A percentile compares a stretch with the other conserved stretches of the same genome.
These are phyloP conservation scores for Exocentrus adspersus DNA, from an alignment of 2,888 invertebrate genomes.

Conservation along the genomic window DNA sequence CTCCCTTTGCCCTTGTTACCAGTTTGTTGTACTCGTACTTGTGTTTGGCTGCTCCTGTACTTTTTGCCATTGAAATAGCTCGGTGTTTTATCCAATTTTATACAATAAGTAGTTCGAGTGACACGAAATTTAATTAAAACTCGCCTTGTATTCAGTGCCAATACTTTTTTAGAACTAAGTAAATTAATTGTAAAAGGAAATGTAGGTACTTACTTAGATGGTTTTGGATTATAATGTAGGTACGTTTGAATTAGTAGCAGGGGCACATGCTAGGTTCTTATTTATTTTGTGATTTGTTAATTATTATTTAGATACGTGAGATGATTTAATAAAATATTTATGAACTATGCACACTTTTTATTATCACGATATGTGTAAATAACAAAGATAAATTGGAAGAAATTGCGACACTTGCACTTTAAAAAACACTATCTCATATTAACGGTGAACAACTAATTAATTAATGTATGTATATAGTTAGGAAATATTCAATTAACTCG, in stretches of 20 bases:
- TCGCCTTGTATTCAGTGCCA: too few species aligned
- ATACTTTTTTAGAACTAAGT: too few species aligned
- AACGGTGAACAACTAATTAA: constrained; percentile 11
- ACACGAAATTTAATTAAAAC: too few species aligned
- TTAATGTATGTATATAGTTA: constrained; percentile 30
- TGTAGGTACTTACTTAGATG: too few species aligned
- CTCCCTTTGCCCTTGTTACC: constrained; percentile 28
- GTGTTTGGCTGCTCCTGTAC: too few species aligned
- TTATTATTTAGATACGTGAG: constrained; percentile 31
- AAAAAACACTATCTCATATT: constrained; percentile 18
- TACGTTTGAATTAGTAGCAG: constrained; percentile 5
- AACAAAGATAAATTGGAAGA: constrained; percentile 16
- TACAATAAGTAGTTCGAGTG: too few species aligned
- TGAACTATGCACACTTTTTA: constrained; percentile 28
- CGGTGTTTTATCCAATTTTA: too few species aligned
- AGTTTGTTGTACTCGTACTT: constrained; percentile 4
- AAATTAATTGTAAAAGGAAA: too few species aligned
- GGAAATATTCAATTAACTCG: background rate
- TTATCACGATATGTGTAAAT: constrained; percentile 31
- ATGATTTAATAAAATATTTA: constrained; percentile 27
- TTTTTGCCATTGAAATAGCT: too few species aligned
- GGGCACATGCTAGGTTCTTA: constrained; percentile 4
- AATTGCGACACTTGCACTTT: constrained; percentile 29
- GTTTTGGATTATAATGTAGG: too few species aligned
- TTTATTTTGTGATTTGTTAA: constrained; percentile 29